These are phyloP conservation scores for Germaria angustata DNA, from an alignment of 2,888 invertebrate genomes.

Conservation along the genomic window DNA sequence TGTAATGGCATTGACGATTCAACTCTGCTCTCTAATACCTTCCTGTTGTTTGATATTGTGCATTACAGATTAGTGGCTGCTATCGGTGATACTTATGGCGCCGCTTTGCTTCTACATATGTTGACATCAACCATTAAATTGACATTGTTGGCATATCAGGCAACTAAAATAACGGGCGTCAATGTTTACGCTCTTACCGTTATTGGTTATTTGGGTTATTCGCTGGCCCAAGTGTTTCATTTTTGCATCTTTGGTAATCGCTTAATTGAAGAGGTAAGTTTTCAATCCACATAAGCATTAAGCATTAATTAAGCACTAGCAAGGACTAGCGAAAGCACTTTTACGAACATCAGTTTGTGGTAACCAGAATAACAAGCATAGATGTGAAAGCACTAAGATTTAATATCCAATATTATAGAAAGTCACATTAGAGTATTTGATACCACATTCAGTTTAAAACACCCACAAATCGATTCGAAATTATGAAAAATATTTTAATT, in stretches of 20 bases:
- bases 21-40: not conserved
- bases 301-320: too few relatives aligned
- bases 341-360: not conserved
- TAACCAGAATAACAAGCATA: too few relatives aligned
- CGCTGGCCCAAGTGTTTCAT: conserved; percentile 91
- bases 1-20: not conserved
- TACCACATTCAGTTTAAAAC: too few relatives aligned
- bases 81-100: conserved; percentile 91
- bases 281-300: too few relatives aligned
- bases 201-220: conserved; percentile 89
- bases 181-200: conserved; percentile 89
- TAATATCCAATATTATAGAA: too few relatives aligned
- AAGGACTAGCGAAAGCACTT: too few relatives aligned
- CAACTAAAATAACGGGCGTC: conserved; percentile 89
- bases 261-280: conserved; percentile 89
- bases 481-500: too few relatives aligned
- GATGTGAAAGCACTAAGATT: not conserved
- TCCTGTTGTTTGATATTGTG: conserved; percentile 1
- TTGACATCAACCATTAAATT: conserved; percentile 90
- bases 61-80: conserved; percentile 86
- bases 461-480: too few relatives aligned
- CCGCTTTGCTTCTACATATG: conserved; percentile 92
- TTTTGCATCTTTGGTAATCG: conserved; percentile 93
- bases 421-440: too few relatives aligned
- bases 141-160: conserved; percentile 91